Evolutionary conservation across 2,888 invertebrate genomes (phyloP), one percentile per base, ranked within the genome.

Genomic region (Scotopteryx bipunctaria): DNA sequence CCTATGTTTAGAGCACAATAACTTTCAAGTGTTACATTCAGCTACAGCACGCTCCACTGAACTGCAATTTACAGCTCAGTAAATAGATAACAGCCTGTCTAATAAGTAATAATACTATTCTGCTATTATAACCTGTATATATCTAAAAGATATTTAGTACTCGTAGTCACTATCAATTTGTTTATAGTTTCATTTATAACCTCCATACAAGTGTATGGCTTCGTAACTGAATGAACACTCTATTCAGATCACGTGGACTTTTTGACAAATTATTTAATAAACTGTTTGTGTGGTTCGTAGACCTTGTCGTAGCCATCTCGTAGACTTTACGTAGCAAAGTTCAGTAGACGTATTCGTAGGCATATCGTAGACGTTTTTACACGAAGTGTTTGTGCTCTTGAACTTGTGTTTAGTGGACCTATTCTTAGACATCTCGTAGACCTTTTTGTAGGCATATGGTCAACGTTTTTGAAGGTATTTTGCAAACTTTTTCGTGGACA

Each of bases 41-140:
- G 42, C 23, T 44, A 21, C 19, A 19, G 19, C 8, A 19, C 35
- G 35, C 35, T 42, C 33, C 44, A 44, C 44, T 44, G 44, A 44
- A 17, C 35, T 23, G 44, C 15, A 36, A 27, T 17, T 27, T 36
- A 36, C 44, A 36, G 44, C 27, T 27, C 35, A 35, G 16, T 44
- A 35, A 44, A 35, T 44, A 35, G 35, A 44, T 17, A 33, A 44
- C 35, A 35, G 13, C 11, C 25, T 35, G 33, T 35, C 25, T 25
- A 25, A 25, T 16, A 43, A 23, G n/a, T n/a, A n/a, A n/a, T n/a
- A n/a, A 23, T 23, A 16, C 9, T 19, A 41, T 40, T 40, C 19
- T 19, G n/a, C 8, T n/a, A n/a, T n/a, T n/a, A n/a, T n/a, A n/a
- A n/a, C n/a, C n/a, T n/a, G n/a, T n/a, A n/a, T n/a, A n/a, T n/a